Conservation (phyloP, 2,888 invertebrate species). For the Torymus aiolomorphi region DNA sequence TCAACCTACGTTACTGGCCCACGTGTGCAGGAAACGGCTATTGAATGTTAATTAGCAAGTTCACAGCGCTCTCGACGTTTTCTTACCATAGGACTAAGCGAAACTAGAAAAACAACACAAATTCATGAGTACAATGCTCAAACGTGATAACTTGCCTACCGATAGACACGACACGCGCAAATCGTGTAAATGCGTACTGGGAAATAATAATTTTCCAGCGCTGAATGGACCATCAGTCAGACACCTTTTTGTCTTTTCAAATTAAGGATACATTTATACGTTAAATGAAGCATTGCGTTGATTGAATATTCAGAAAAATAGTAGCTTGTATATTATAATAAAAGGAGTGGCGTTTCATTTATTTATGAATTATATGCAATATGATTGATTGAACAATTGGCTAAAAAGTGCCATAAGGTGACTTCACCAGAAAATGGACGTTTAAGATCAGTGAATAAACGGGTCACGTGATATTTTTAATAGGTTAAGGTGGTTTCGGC, state of each 20-base stretch:
- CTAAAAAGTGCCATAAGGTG: not conserved
- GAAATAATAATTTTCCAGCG: constrained; percentile 6
- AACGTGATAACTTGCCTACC: constrained; percentile 35
- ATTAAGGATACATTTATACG: not conserved
- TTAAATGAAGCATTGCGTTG: not conserved
- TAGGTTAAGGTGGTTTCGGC: too few relatives aligned
- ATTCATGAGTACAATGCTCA: constrained; percentile 29
- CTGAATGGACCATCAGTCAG: constrained; percentile 36
- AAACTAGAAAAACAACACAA: constrained; percentile 15
- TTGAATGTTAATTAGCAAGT: constrained; percentile 61
- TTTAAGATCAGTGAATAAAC: too few relatives aligned
- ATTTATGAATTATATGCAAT: not conserved
- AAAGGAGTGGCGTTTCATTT: not conserved
- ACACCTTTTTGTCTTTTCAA: constrained; percentile 1
- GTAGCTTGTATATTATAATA: not conserved
- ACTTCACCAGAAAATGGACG: too few relatives aligned
- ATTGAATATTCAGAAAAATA: constrained; percentile 5
- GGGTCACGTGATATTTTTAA: too few relatives aligned
- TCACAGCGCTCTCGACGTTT: constrained; percentile 11
- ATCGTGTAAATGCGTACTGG: not conserved
- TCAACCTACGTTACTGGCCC: constrained; percentile 66
- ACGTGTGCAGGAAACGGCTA: constrained; percentile 61
- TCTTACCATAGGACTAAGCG: not conserved
- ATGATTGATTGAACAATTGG: constrained; percentile 9
- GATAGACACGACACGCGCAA: not conserved